Evolutionary conservation across 92 coral and sea anemone genomes (phyloP), one percentile per base, ranked within the genome.

Genomic region (Epizoanthus ramosus): DNA sequence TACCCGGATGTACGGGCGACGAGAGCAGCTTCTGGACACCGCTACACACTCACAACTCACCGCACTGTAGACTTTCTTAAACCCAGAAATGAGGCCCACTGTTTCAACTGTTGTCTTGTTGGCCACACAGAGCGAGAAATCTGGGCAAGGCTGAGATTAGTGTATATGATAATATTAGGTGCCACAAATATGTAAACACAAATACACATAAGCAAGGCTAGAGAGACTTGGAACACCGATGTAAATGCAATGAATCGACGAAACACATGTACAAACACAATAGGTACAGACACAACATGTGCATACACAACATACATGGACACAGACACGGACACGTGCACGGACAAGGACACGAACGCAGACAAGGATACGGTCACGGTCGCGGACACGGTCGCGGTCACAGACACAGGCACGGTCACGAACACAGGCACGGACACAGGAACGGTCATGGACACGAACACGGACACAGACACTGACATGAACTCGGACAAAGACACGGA

Each of bases 71-170:
- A 77, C 70, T 17, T 77, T 69, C 35, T 57, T 31, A 37, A 57
- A 53, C 3, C 82, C 82, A 16, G 82, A 8, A 37, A 77, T 60
- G 57, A 77, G 47, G 16, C 21, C 21, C 5, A 77, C 54, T 9
- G 57, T 60, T 24, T 59, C 82, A 0, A 77, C 82, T 13, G 82
- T 61, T 61, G 82, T 61, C 17, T 61, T 23, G 71, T 77, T 77
- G 16, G 82, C 23, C 19, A 77, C 19, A 68, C 82, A 77, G 58
- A 77, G 70, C 82, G 82, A 77, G 68, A 16, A 65, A 77, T 65
- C 82, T 77, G 70, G 71, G 68, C 82, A 77, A 45, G 70, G 59
- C 82, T 77, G 71, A 3, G 3, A 22, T 41, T 13, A 61, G 35
- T 41, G 18, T 37, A 59, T 5, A 60, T 23, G n/a, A 4, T 77